Conservation (phyloP, 1,140 invertebrate species). For the Ips nitidus region DNA sequence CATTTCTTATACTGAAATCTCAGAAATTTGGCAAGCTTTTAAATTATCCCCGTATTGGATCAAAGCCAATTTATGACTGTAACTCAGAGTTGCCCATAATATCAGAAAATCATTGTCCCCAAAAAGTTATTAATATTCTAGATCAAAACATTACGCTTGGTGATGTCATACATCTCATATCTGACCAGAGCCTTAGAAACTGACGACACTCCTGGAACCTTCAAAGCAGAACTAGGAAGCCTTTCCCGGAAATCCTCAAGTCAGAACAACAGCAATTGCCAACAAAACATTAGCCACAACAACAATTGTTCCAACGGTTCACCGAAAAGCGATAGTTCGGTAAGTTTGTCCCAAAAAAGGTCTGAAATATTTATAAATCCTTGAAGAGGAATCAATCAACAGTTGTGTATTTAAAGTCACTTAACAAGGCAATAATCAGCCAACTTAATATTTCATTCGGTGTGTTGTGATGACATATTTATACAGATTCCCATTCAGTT, state of each 20-base stretch:
- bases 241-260: slow-evolving; percentile 45
- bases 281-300: slow-evolving; percentile 13
- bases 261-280: slow-evolving; percentile 11
- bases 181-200: slow-evolving; percentile 79
- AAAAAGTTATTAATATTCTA: slow-evolving; percentile 49
- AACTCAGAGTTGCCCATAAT: too few relatives aligned
- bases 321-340: slow-evolving; percentile 45
- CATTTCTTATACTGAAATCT: too few relatives aligned
- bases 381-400: slow-evolving; percentile 14
- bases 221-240: slow-evolving; percentile 68
- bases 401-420: slow-evolving; percentile 6
- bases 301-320: slow-evolving; percentile 39
- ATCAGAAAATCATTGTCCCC: background rate
- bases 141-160: slow-evolving; percentile 88
- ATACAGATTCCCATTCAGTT: slow-evolving; percentile 1
- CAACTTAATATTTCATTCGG: slow-evolving; percentile 9
- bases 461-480: slow-evolving; percentile 17
- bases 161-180: slow-evolving; percentile 90
- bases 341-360: slow-evolving; percentile 36
- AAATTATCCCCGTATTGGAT: too few relatives aligned
- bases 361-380: slow-evolving; percentile 2
- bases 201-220: slow-evolving; percentile 71
- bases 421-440: slow-evolving; percentile 18
- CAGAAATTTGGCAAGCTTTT: too few relatives aligned
- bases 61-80: too few relatives aligned